Percentiles rank a stretch among this genome's conserved stretches.
These are phyloP conservation scores for Seira sanloemensis DNA, from an alignment of 2,888 invertebrate species.

Conservation along the genomic window DNA sequence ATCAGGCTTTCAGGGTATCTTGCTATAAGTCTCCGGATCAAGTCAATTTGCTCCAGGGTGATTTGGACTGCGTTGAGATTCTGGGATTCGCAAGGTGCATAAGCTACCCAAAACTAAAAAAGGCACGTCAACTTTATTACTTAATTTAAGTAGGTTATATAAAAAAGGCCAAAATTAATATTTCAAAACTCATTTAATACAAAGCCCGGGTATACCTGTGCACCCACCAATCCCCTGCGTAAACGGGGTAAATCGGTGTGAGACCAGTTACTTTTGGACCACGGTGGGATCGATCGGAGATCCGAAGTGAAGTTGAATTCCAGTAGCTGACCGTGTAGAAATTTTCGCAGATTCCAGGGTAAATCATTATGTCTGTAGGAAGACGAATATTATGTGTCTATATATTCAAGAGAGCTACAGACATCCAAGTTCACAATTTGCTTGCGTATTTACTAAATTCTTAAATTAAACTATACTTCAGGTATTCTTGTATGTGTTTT, in stretches of 20 bases:
- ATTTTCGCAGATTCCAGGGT: constrained; percentile 75
- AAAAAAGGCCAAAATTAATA: not conserved
- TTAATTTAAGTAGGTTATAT: not conserved
- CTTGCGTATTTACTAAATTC: too few species aligned
- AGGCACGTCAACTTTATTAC: not conserved
- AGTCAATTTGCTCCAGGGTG: constrained; percentile 76
- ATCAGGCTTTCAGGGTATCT: constrained; percentile 72
- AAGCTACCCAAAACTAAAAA: constrained; percentile 76
- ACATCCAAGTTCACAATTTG: too few species aligned
- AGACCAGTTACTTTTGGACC: constrained; percentile 74
- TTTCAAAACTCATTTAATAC: not conserved
- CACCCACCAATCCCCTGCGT: constrained; percentile 75
- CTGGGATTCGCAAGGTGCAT: constrained; percentile 74
- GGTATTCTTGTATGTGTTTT: too few species aligned
- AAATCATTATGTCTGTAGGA: constrained; percentile 75
- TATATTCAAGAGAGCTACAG: too few species aligned
- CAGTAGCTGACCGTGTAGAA: constrained; percentile 74
- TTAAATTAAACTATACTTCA: too few species aligned
- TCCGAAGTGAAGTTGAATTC: constrained; percentile 74
- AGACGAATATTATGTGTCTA: constrained; percentile 35
- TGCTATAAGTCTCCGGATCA: constrained; percentile 75
- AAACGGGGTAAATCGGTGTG: constrained; percentile 77
- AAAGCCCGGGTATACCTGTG: constrained; percentile 73
- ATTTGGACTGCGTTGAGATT: constrained; percentile 75
- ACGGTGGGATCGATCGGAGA: constrained; percentile 73